Evolutionary conservation across 2,113 vertebrate genomes (phyloP).

Genomic region (Amblyornis subalaris): DNA sequence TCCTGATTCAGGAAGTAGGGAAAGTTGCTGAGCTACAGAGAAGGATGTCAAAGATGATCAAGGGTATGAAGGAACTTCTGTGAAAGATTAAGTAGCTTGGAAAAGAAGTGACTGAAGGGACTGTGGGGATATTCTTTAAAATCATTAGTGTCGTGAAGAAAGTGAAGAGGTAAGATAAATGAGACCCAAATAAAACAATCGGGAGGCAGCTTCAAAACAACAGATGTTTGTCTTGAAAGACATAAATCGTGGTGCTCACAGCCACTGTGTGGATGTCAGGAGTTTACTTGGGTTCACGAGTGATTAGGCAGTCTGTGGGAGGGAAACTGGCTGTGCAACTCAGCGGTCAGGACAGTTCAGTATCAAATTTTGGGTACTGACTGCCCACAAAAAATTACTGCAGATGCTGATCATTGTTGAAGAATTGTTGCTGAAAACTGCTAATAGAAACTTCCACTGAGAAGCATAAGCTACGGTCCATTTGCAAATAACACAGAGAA

Average conservation of each 20-base stretch:
- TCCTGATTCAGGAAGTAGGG: neutral
- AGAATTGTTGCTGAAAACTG: neutral
- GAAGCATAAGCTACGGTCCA: neutral
- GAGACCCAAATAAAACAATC: neutral
- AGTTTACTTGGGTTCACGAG: neutral
- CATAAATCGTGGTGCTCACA: neutral
- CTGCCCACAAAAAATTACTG: neutral
- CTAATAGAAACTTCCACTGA: neutral
- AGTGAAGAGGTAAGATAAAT: neutral
- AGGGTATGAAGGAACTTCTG: neutral
- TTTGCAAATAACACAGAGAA: neutral
- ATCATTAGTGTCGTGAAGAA: neutral
- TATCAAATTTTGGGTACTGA: neutral
- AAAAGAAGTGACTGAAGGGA: neutral
- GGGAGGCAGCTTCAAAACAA: neutral
- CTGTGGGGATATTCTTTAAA: neutral
- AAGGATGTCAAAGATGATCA: neutral
- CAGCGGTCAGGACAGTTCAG: neutral
- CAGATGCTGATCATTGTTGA: neutral
- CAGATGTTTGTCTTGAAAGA: neutral
- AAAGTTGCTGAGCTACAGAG: neutral
- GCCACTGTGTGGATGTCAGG: neutral
- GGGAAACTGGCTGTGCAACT: conserved; percentile 1
- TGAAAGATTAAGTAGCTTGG: neutral
- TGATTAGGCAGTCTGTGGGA: neutral